phyloP scores from a whole-genome alignment of 1,140 invertebrate genomes.

The Leucophenga varia region DNA sequence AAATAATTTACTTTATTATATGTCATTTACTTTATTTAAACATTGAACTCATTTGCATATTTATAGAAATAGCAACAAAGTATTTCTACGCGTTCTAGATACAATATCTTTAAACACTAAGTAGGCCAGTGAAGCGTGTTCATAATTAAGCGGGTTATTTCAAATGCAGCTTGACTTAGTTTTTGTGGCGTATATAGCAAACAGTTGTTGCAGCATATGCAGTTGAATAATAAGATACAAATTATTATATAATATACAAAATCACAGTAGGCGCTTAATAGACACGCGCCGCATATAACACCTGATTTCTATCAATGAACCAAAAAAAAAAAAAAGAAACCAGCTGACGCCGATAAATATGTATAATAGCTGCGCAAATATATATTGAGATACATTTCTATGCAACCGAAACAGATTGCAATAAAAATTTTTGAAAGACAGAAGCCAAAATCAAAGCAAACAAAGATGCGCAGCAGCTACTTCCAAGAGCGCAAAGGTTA shows the following conservation, averaged over 20 bases:
- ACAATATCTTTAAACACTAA: no score
- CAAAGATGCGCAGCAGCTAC: slow-evolving; percentile 3
- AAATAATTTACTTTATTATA: background rate
- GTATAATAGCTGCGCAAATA: no score
- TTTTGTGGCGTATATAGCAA: slow-evolving; percentile 29
- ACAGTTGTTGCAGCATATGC: slow-evolving; percentile 11
- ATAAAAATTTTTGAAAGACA: no score
- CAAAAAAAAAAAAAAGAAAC: no score
- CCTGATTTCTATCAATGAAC: no score
- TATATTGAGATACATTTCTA: no score
- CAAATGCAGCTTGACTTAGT: slow-evolving; percentile 16
- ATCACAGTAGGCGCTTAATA: slow-evolving; percentile 47
- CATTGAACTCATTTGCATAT: background rate
- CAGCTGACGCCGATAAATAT: slow-evolving; percentile 28
- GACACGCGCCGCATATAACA: slow-evolving; percentile 30
- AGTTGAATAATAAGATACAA: slow-evolving; percentile 11
- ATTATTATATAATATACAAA: no score
- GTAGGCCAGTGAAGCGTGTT: slow-evolving; percentile 40
- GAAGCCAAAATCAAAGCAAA: slow-evolving; percentile 8
- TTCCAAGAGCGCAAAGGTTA: no score
- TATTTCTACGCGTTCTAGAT: no score
- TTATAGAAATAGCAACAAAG: no score
- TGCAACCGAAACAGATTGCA: no score
- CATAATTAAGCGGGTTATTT: slow-evolving; percentile 46
- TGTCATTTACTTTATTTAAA: background rate